phyloP scores from a whole-genome alignment of 2,888 invertebrate species.

The Clitarchus hookeri region DNA sequence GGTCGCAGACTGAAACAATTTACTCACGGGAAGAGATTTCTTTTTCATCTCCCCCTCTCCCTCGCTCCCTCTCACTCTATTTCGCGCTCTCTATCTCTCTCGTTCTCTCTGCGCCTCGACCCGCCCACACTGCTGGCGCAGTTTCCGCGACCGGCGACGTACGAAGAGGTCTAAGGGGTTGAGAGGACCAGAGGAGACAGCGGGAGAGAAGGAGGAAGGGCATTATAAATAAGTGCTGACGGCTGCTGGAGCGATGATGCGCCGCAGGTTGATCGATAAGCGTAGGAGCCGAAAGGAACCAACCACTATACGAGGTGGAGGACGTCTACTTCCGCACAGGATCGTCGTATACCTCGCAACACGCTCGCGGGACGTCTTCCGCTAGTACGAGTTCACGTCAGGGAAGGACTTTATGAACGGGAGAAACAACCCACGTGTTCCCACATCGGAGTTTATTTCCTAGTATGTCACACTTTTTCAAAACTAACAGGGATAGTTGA shows the following conservation, averaged over 20 bases:
- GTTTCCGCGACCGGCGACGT: background rate
- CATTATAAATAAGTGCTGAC: background rate
- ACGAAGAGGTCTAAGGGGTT: background rate
- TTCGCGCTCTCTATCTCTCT: background rate
- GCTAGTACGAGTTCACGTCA: too few relatives aligned
- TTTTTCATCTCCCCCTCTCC: background rate
- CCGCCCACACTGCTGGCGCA: background rate
- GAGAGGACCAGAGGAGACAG: background rate
- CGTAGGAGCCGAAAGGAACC: background rate
- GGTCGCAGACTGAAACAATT: background rate
- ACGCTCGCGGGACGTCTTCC: too few relatives aligned
- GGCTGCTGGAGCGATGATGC: background rate
- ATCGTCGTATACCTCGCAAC: too few relatives aligned
- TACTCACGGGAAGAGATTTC: background rate
- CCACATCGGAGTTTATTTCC: too few relatives aligned
- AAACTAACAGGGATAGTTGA: too few relatives aligned
- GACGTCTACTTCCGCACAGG: background rate
- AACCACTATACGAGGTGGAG: slow-evolving; percentile 1
- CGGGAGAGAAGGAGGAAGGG: background rate
- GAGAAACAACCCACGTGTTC: too few relatives aligned
- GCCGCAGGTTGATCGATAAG: background rate
- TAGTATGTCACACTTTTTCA: too few relatives aligned
- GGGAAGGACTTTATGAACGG: too few relatives aligned
- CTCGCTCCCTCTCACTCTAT: background rate
- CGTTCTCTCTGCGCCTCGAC: too few relatives aligned